phyloP scores from a whole-genome alignment of 2,888 invertebrate genomes.

The Callyntrura sp. region DNA sequence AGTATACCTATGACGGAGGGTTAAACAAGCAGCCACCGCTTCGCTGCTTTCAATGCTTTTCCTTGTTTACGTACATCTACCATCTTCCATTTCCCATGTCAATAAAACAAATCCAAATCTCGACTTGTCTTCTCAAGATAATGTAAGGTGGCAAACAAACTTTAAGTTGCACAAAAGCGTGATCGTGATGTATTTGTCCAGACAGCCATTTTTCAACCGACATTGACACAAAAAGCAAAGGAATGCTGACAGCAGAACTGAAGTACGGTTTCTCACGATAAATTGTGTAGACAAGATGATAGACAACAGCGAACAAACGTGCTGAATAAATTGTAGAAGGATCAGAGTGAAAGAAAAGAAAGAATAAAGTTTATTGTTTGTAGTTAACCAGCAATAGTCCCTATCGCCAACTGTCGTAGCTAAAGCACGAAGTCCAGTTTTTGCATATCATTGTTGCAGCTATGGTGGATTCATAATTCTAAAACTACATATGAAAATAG shows the following conservation, averaged over 20 bases:
- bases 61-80: neutral
- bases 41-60: slow-evolving; percentile 7
- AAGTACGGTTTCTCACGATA: slow-evolving; percentile 48
- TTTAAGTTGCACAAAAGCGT: too few relatives aligned
- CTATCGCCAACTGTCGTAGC: too few relatives aligned
- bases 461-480: too few relatives aligned
- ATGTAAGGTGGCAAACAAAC: neutral
- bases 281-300: slow-evolving; percentile 42
- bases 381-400: too few relatives aligned
- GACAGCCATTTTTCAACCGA: neutral
- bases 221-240: slow-evolving; percentile 5
- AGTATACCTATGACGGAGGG: too few relatives aligned
- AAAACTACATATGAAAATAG: too few relatives aligned
- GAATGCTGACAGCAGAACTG: slow-evolving; percentile 40
- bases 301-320: slow-evolving; percentile 35
- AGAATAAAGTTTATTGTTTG: too few relatives aligned
- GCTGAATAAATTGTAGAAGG: slow-evolving; percentile 37
- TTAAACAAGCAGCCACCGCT: too few relatives aligned
- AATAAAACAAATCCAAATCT: slow-evolving; percentile 26
- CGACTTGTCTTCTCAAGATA: slow-evolving; percentile 18
- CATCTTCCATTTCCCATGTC: slow-evolving; percentile 5
- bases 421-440: too few relatives aligned
- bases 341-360: neutral
- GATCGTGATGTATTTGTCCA: too few relatives aligned
- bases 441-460: too few relatives aligned